Percentiles rank a stretch among this genome's conserved stretches.
Conservation (phyloP, 2,888 invertebrate genomes). For the Drosophila nr. medialis region DNA sequence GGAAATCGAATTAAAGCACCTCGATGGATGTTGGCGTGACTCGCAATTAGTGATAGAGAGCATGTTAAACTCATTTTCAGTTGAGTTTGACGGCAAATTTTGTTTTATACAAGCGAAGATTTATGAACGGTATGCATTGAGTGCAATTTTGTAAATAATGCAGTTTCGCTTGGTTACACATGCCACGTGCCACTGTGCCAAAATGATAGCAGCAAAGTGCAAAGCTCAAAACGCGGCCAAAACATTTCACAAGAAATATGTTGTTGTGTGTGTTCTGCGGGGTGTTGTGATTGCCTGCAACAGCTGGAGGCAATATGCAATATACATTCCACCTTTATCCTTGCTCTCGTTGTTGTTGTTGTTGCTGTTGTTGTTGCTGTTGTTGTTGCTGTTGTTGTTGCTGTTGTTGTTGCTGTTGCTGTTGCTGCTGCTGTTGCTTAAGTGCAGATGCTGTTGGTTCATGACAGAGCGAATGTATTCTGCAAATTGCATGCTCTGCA, state of each 20-base stretch:
- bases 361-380: conserved; percentile 10
- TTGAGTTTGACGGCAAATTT: not conserved
- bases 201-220: conserved; percentile 69
- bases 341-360: conserved; percentile 26
- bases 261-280: conserved; percentile 5
- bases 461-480: conserved; percentile 23
- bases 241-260: conserved; percentile 44
- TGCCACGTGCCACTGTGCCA: conserved; percentile 22
- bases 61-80: not conserved
- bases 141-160: conserved; percentile 57
- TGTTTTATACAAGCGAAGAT: conserved; percentile 10
- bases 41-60: conserved; percentile 60
- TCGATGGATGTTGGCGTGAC: conserved; percentile 57
- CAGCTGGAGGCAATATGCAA: conserved; percentile 47
- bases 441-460: conserved; percentile 41
- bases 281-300: conserved; percentile 34
- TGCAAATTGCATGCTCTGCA: conserved; percentile 62
- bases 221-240: conserved; percentile 65
- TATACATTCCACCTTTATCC: conserved; percentile 53
- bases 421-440: conserved; percentile 46
- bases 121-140: conserved; percentile 23
- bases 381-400: conserved; percentile 37
- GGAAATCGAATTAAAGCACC: conserved; percentile 74
- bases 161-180: conserved; percentile 15
- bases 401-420: conserved; percentile 10